Base-by-base conservation (phyloP, 2,797 vertebrate species). In the Gymnoscopelus braueri region DNA sequence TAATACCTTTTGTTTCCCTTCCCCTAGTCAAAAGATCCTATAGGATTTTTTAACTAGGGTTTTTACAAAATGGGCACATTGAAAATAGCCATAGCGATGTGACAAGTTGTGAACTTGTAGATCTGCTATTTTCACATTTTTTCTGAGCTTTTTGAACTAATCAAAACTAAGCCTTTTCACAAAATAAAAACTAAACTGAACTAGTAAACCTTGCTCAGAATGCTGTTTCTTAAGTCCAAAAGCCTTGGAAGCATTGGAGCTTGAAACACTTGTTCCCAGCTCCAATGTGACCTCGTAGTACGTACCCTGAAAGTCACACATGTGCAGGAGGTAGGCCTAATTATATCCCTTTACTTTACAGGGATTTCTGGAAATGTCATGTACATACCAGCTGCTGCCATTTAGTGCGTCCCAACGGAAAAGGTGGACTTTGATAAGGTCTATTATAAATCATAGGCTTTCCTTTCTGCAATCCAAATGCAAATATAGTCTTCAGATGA, bases 361-460 rank as follows among this genome's bases (percentile, higher is more conserved):
- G 64, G 73, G 81, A 87, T 80, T 72, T 78, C 72, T 19, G 75
- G 60, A 65, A 77, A 83, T 74, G 79, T 67, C 79, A 81, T 5
- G 62, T 68, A 69, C 71, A 66, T 44, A 64, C 49, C 82, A 82
- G 84, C 84, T 87, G 87, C 75, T 72, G 67, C 70, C 52, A 67
- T 69, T 77, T 6, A 55, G 59, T 32, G 29, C 23, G 0, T 14
- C 6, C 15, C 75, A 64, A 2, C 55, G 4, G 1, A 64, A 74
- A 75, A 69, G 10, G 29, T 29, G 32, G 65, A 74, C 71, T 71
- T 72, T 60, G 1, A 1, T 52, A 3, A 1, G 14, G 55, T 60
- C 3, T 29, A 7, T 64, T 77, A 62, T 12, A 77, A 71, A 26
- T 50, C 1, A 0, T 15, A 35, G 14, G 13, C 15, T 74, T 44